phyloP scores from a whole-genome alignment of 2,113 vertebrate species.

The Triplophysa siluroides region DNA sequence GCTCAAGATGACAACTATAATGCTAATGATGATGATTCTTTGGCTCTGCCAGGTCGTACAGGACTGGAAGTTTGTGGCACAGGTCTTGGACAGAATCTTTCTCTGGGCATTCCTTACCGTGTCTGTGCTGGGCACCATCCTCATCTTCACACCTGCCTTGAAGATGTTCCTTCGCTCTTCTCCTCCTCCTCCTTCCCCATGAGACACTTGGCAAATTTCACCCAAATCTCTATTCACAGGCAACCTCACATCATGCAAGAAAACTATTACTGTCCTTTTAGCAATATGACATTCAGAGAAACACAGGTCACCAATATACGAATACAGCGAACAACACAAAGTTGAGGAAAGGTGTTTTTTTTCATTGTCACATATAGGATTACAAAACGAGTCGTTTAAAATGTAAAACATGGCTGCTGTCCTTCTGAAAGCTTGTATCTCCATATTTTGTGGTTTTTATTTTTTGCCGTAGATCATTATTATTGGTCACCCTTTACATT shows the following conservation, averaged over 20 bases:
- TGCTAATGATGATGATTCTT: not conserved
- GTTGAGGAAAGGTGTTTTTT: not conserved
- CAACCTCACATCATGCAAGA: not conserved
- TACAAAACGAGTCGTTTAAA: no score
- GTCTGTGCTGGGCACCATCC: constrained; percentile 84
- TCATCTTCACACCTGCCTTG: constrained; percentile 94
- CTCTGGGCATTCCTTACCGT: constrained; percentile 90
- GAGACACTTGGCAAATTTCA: not conserved
- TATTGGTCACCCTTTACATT: no score
- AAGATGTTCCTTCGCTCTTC: constrained; percentile 79
- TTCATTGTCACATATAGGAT: not conserved
- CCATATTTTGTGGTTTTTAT: no score
- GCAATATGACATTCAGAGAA: not conserved
- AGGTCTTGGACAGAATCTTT: constrained; percentile 94
- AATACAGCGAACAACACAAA: constrained; percentile 1
- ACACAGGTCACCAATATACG: not conserved
- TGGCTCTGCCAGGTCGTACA: constrained; percentile 83
- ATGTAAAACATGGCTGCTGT: no score
- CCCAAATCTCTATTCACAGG: not conserved
- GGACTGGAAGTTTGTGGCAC: constrained; percentile 97
- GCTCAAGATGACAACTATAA: not conserved
- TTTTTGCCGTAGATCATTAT: no score
- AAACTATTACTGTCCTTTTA: not conserved
- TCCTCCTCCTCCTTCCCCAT: constrained; percentile 57
- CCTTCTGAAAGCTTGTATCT: no score